Evolutionary conservation across 2,888 invertebrate genomes (phyloP).

Genomic region (Mesochorus sp.): DNA sequence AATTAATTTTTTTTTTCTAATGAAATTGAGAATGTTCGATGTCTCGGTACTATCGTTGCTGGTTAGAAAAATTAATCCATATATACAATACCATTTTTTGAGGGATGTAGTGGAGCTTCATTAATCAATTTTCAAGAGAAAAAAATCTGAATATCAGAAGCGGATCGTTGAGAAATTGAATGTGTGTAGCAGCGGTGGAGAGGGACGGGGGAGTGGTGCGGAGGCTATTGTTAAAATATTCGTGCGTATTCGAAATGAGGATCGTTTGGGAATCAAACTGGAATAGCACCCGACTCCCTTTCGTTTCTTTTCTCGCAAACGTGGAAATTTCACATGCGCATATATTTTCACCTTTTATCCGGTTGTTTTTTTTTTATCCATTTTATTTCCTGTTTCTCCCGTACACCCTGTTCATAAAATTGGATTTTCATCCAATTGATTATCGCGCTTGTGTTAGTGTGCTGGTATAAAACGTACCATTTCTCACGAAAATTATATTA

Average conservation of each 20-base stretch:
- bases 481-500: not conserved
- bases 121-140: slow-evolving; percentile 27
- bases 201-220: too few relatives aligned
- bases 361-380: not conserved
- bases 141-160: slow-evolving; percentile 51
- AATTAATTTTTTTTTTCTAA: too few relatives aligned
- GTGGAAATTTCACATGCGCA: slow-evolving; percentile 53
- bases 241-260: slow-evolving; percentile 30
- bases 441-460: too few relatives aligned
- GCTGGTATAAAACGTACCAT: too few relatives aligned
- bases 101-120: not conserved
- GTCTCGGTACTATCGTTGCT: too few relatives aligned
- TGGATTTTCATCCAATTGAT: too few relatives aligned
- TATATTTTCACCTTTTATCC: slow-evolving; percentile 46
- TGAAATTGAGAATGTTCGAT: too few relatives aligned
- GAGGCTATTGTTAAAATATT: slow-evolving; percentile 9
- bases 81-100: too few relatives aligned
- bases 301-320: slow-evolving; percentile 11
- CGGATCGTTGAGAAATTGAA: slow-evolving; percentile 19
- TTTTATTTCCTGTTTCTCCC: not conserved
- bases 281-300: not conserved
- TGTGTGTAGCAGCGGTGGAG: not conserved
- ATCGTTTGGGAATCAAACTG: slow-evolving; percentile 36
- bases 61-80: too few relatives aligned
- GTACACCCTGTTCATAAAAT: not conserved